A percentile compares a stretch with the other conserved stretches of the same genome.
Evolutionary conservation across 2,888 invertebrate genomes (phyloP).

Genomic region (Eilema caniola): DNA sequence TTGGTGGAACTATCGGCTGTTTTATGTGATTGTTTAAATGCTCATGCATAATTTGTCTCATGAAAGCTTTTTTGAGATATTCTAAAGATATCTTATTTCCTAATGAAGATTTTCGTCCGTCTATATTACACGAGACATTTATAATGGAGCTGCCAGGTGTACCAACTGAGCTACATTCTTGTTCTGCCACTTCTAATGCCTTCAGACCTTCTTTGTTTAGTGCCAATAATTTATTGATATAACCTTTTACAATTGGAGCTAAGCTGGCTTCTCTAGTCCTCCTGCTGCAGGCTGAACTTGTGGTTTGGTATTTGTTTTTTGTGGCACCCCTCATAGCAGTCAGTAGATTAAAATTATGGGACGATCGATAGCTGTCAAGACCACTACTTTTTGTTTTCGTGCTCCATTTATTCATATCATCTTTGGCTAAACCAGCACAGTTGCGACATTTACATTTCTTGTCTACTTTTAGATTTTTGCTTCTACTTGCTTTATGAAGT

Average conservation of each 20-base stretch:
- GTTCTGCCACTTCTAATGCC: conserved; percentile 76
- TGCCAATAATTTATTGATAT: conserved; percentile 74
- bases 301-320: conserved; percentile 42
- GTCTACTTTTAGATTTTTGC: conserved; percentile 13
- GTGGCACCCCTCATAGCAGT: conserved; percentile 32
- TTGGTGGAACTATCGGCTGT: conserved; percentile 23
- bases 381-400: conserved; percentile 47
- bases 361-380: conserved; percentile 37
- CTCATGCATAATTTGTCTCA: conserved; percentile 63
- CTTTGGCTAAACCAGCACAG: conserved; percentile 33
- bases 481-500: conserved; percentile 20
- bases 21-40: conserved; percentile 37
- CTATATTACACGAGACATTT: conserved; percentile 69
- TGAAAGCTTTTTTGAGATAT: conserved; percentile 71
- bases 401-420: conserved; percentile 33
- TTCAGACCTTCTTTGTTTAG: conserved; percentile 75
- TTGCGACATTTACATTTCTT: conserved; percentile 50
- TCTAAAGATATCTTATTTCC: conserved; percentile 73
- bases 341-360: conserved; percentile 33
- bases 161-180: conserved; percentile 79
- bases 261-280: conserved; percentile 47
- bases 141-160: conserved; percentile 82
- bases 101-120: conserved; percentile 49
- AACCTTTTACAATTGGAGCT: conserved; percentile 75
- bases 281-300: conserved; percentile 24